phyloP scores from a whole-genome alignment of 2,797 vertebrate genomes.

The Neosalanx taihuensis region DNA sequence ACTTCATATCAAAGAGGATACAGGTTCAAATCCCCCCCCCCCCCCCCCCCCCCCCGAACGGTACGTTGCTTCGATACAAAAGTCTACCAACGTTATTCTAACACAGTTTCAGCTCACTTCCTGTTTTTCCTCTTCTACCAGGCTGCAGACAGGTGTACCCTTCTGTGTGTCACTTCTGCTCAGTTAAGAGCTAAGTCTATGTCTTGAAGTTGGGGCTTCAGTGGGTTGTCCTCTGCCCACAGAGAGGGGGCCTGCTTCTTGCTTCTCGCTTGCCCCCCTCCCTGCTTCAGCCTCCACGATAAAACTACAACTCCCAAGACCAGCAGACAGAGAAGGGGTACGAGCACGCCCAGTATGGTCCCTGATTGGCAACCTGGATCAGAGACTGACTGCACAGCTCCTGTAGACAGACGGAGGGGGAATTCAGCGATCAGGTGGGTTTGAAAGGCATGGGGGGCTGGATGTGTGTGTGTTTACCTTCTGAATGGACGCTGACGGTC shows the following conservation, averaged over 20 bases:
- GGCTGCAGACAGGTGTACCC: neutral
- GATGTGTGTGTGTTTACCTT: slow-evolving; percentile 61
- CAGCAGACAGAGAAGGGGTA: slow-evolving; percentile 34
- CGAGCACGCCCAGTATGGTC: slow-evolving; percentile 21
- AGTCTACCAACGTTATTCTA: neutral
- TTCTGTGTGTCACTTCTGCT: neutral
- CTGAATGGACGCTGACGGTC: slow-evolving; percentile 55
- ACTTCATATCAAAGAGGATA: neutral
- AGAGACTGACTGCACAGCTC: rapidly evolving
- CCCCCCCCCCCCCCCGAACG: no score
- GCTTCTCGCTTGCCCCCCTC: neutral
- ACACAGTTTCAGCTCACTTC: neutral
- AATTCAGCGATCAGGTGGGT: neutral
- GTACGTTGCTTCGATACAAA: no score
- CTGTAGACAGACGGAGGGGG: neutral
- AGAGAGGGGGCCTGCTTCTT: slow-evolving; percentile 33
- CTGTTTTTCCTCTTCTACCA: neutral
- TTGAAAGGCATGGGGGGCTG: neutral
- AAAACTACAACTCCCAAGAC: slow-evolving; percentile 40
- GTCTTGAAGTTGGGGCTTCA: slow-evolving; percentile 27
- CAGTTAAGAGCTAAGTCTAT: neutral
- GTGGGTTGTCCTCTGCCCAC: slow-evolving; percentile 45
- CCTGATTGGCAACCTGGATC: neutral
- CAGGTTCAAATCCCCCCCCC: neutral
- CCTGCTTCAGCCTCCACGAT: slow-evolving; percentile 29